Evolutionary conservation across 2,797 vertebrate genomes (phyloP), one percentile per base, ranked within the genome.

Genomic region (Staurois parvus): DNA sequence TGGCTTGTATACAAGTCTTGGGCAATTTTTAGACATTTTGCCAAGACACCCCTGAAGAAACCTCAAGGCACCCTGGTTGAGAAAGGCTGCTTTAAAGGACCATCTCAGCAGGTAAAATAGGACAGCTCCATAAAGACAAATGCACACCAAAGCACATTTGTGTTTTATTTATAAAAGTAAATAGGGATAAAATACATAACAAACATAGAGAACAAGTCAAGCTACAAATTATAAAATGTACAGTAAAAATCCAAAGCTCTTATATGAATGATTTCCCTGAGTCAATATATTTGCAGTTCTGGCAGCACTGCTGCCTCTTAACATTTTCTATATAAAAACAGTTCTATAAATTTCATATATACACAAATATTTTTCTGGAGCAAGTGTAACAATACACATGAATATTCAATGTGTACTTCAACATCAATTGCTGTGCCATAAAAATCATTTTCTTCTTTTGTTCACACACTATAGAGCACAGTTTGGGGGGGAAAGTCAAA

Each of bases 401-500:
- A 40, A 73, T 45, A 48, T 73, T 73, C 72, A 73, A 13, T 40
- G 3, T 59, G 37, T 40, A 34, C 17, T 81, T 72, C 29, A 40
- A 11, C n/a, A 28, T 26, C 19, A 52, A 32, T 29, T 56, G 21
- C 45, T 66, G 40, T 26, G 21, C 19, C 42, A 48, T 69, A 12
- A 81, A 13, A 62, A 59, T n/a, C 2, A 37, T 69, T 34, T 34
- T 80, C 15, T 40, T 32, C 19, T 21, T 40, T 72, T 81, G 13
- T 62, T 72, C 48, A 73, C 10, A 48, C 29, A 26, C 21, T 21
- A 28, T 48, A 42, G 2, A 29, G 37, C 8, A 77, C 13, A 48
- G 37, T n/a, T 79, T 37, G 30, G 9, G 70, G 7, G 70, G 17
- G 11, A 59, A 40, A 21, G 6, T 81, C 68, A 81, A 6, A 89